Evolutionary conservation across 2,888 invertebrate species (phyloP), one percentile per base, ranked within the genome.

Genomic region (Lepidocyrtinus sp.): DNA sequence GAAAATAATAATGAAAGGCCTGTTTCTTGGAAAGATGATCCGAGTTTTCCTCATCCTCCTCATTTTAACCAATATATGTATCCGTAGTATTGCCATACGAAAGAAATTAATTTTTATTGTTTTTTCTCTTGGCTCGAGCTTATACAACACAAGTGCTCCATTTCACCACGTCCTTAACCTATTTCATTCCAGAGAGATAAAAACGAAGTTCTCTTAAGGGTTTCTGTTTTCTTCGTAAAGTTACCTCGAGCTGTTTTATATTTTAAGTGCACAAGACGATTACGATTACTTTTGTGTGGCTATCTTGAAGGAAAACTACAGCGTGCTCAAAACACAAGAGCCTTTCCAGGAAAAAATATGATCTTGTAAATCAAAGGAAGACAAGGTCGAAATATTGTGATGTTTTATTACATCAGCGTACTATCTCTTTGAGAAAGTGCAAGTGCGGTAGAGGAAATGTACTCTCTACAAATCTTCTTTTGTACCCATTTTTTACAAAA

Each of bases 101-200:
- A 55, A 55, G 55, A n/a, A 55, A 55, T 55, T 55, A 55, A 55
- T 55, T 55, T 55, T 55, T 55, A 55, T 55, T 55, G 9, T 36
- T 36, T 55, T 55, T 55, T 12, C n/a, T 55, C 55, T 55, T 12
- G 55, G 55, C 55, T n/a, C n/a, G n/a, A n/a, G n/a, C 55, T 5
- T n/a, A n/a, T 55, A 55, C 55, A 15, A 55, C 9, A 55, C 55
- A 55, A n/a, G 55, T 17, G 3, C n/a, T 55, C 17, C 17, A 55
- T n/a, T 55, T 55, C n/a, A n/a, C n/a, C n/a, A 55, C 55, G 55
- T 55, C 55, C 55, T 55, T 55, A 55, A 55, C 55, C 55, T n/a
- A 55, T 55, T 55, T 55, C 17, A 55, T 55, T 55, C 9, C 17
- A 15, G 17, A n/a, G 17, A n/a, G n/a, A n/a, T n/a, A 55, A 55